These are phyloP conservation scores for Diachasmimorpha longicaudata DNA, from an alignment of 1,140 invertebrate genomes.

Conservation along the genomic window DNA sequence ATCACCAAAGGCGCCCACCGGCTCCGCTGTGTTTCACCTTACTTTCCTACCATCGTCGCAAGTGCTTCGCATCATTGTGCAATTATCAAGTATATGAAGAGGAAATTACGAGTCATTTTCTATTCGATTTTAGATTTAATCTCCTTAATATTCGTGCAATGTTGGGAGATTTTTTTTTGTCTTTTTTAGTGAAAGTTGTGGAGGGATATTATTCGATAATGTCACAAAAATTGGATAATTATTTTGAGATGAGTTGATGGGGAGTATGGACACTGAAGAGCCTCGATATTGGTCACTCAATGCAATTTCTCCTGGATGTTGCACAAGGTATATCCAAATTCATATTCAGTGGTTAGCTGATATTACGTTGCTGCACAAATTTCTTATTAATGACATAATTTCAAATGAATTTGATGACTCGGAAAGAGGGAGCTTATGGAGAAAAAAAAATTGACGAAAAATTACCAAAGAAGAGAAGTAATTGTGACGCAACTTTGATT, in stretches of 20 bases:
- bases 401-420: not conserved
- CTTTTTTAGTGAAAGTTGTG: not conserved
- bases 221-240: not conserved
- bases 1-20: not conserved
- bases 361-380: not conserved
- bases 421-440: not conserved
- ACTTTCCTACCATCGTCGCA: not conserved
- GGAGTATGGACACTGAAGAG: not conserved
- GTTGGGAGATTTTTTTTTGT: not conserved
- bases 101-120: not conserved
- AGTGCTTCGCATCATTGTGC: not conserved
- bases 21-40: not conserved
- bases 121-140: slow-evolving; percentile 6
- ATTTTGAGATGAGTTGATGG: not conserved
- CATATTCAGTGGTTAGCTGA: not conserved
- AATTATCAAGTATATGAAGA: not conserved
- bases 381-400: not conserved
- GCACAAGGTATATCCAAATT: not conserved
- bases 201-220: not conserved
- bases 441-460: too few species aligned
- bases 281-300: not conserved
- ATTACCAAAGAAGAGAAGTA: too few species aligned
- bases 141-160: not conserved
- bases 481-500: too few species aligned
- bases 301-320: not conserved